Percentiles rank a stretch among this genome's conserved stretches.
Conservation (phyloP, 2,113 vertebrate species). For the Neogale vison region DNA sequence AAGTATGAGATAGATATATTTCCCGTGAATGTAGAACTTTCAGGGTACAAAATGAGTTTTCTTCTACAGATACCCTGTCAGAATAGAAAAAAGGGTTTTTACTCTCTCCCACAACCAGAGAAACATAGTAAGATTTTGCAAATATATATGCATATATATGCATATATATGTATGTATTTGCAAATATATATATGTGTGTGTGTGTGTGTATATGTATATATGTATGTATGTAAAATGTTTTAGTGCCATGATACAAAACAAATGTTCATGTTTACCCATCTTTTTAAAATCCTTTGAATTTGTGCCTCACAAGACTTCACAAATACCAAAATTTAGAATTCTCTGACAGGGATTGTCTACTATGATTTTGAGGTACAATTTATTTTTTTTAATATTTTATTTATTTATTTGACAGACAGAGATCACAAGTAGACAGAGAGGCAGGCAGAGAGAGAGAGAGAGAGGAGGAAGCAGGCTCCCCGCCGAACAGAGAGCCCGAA, state of each 20-base stretch:
- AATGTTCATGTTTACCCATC: neutral
- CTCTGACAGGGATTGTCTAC: slow-evolving; percentile 7
- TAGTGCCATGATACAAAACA: slow-evolving; percentile 36
- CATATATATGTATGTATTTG: neutral
- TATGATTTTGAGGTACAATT: slow-evolving; percentile 39
- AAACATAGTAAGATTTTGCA: slow-evolving; percentile 52
- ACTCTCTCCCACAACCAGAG: neutral
- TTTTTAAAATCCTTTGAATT: slow-evolving; percentile 22
- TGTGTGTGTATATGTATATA: neutral
- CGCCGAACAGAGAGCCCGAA: too few relatives aligned
- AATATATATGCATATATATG: neutral
- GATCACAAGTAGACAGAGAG: too few relatives aligned
- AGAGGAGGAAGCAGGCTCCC: too few relatives aligned
- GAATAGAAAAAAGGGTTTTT: slow-evolving; percentile 23
- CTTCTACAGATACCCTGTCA: slow-evolving; percentile 15
- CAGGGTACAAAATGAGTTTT: slow-evolving; percentile 27
- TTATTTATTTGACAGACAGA: too few relatives aligned
- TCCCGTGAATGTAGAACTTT: slow-evolving; percentile 36
- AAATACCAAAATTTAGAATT: slow-evolving; percentile 28
- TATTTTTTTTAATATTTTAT: too few relatives aligned
- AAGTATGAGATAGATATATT: neutral
- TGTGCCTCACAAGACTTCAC: neutral
- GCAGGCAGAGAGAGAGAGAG: too few relatives aligned
- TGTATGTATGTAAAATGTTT: neutral
- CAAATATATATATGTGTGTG: neutral